Conservation (phyloP, 2,113 vertebrate genomes). For the Vireo altiloquus region DNA sequence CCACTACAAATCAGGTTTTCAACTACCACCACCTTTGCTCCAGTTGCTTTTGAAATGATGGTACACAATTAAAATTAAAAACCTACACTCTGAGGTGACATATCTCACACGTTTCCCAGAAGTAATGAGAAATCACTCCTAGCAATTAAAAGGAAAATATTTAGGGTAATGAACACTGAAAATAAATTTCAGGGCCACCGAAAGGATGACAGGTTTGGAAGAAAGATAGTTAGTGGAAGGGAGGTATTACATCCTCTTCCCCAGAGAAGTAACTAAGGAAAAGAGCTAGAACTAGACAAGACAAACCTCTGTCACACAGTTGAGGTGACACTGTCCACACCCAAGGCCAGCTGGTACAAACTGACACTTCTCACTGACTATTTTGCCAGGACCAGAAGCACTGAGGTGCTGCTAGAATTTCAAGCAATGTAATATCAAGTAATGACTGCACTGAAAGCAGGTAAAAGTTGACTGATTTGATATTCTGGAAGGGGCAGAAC, state of each 20-base stretch:
- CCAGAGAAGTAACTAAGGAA: not conserved
- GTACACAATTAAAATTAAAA: not conserved
- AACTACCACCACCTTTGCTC: not conserved
- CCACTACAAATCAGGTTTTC: not conserved
- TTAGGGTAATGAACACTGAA: not conserved
- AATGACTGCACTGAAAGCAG: not conserved
- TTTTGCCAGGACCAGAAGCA: not conserved
- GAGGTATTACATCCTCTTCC: not conserved
- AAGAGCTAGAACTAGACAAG: not conserved
- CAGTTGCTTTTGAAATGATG: not conserved
- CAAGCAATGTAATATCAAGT: not conserved
- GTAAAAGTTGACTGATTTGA: not conserved
- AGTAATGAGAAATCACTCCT: not conserved
- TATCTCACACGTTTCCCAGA: not conserved
- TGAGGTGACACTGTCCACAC: rapidly evolving
- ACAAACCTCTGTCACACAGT: not conserved
- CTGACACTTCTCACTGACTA: not conserved
- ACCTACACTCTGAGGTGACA: not conserved
- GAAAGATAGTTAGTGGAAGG: not conserved
- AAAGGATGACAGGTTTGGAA: not conserved
- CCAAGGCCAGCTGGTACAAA: not conserved
- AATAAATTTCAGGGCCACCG: not conserved
- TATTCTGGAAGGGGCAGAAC: not conserved
- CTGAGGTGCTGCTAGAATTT: not conserved
- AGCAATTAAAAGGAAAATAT: not conserved